Evolutionary conservation across 2,888 invertebrate genomes (phyloP), one percentile per base, ranked within the genome.

Genomic region (Melikaiella ostensackeni): DNA sequence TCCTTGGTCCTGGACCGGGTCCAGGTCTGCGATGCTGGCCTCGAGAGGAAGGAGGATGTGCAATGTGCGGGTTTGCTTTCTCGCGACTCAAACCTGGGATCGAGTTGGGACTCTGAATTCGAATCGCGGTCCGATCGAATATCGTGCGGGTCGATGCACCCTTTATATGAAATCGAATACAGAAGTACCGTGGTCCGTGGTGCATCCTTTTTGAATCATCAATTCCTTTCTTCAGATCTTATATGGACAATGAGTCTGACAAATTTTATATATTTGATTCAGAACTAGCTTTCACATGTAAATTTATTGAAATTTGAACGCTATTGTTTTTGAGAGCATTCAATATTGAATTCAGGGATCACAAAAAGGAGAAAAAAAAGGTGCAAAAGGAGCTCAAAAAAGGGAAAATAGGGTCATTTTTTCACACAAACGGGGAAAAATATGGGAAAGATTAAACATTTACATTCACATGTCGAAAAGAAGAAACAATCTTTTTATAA

Each of bases 41-140:
- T 24, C 33, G 75, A 61, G 59, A 35, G 77, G 50, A 35, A 78
- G 50, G 38, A 66, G 75, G 70, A 27, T 42, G 70, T 77, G 63
- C 75, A 76, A 30, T 70, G 79, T 50, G 78, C 80, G 50, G 75
- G 75, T 80, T 78, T 38, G 82, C 82, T 83, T 83, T 83, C 83
- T 82, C 83, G 79, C 79, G 77, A 61, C 75, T 77, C 77, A 79
- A 78, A 81, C 73, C 21, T 75, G 78, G 73, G 76, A 76, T 9
- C 3, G 30, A 30, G 33, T 33, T 33, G 33, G 33, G 33, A 33
- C 74, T 62, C 64, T 59, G 75, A 76, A 61, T 30, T 30, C 70
- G 38, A 74, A 77, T 61, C 38, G 64, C 7, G 30, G 38, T 46
- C 33, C 74, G 77, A 74, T 59, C 61, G 19, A 42, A 62, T 66